Conservation (phyloP, 2,113 vertebrate genomes). For the Tautogolabrus adspersus region DNA sequence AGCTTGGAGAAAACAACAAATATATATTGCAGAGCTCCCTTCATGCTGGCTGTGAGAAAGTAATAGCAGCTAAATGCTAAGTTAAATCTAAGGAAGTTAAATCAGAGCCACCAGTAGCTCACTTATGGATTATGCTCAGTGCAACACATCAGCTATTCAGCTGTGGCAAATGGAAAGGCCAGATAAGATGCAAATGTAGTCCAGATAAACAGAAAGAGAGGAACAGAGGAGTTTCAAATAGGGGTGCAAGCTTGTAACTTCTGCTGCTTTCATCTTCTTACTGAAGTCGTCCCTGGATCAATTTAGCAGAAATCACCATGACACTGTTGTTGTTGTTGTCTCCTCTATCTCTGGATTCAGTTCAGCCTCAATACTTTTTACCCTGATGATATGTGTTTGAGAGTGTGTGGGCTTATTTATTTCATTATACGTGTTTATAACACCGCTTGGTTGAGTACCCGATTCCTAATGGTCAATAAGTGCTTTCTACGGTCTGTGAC, state of each 20-base stretch:
- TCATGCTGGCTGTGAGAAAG: neutral
- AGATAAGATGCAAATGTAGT: conserved; percentile 59
- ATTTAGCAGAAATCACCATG: neutral
- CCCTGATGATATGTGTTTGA: neutral
- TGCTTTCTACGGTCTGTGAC: neutral
- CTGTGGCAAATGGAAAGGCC: conserved; percentile 40
- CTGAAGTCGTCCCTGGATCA: neutral
- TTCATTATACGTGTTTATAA: neutral
- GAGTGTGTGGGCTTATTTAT: neutral
- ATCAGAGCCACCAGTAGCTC: conserved; percentile 47
- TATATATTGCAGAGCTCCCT: conserved; percentile 8
- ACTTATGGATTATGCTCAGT: conserved; percentile 40
- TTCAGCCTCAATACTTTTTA: neutral
- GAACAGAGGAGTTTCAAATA: neutral
- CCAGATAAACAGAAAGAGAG: conserved; percentile 16
- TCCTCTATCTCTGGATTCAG: conserved; percentile 8
- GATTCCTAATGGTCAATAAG: neutral
- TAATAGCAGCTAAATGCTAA: conserved; percentile 40
- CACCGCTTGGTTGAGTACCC: neutral
- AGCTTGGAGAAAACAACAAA: conserved; percentile 2
- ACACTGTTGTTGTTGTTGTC: conserved; percentile 2
- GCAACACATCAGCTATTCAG: conserved; percentile 44
- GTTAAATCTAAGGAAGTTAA: conserved; percentile 37
- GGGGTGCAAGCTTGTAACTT: conserved; percentile 8
- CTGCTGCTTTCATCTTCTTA: neutral